A percentile compares a stretch with the other conserved stretches of the same genome.
Conservation (phyloP, 2,113 vertebrate genomes). For the Zosterops pallidus region DNA sequence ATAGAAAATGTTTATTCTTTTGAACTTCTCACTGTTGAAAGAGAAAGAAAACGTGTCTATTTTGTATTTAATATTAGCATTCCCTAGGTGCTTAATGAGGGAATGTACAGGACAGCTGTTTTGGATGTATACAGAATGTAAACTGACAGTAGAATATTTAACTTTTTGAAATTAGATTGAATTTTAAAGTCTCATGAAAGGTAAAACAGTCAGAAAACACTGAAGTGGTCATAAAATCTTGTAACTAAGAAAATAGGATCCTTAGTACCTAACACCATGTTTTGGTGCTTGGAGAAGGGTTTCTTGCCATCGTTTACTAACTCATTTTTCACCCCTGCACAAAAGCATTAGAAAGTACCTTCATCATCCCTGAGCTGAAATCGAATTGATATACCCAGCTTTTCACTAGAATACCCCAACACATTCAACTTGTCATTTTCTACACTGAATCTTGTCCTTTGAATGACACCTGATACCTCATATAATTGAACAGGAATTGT, state of each 20-base stretch:
- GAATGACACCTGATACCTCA: neutral
- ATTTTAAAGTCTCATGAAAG: conserved; percentile 15
- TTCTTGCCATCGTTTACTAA: neutral
- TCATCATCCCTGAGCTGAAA: neutral
- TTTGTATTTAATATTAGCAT: neutral
- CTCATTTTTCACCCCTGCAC: neutral
- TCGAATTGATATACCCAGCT: neutral
- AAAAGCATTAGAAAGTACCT: neutral
- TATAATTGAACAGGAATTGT: neutral
- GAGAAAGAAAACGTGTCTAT: neutral
- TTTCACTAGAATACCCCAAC: neutral
- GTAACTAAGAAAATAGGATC: neutral
- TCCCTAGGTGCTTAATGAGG: neutral
- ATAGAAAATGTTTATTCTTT: neutral
- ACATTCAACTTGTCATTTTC: neutral
- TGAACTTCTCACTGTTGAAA: neutral
- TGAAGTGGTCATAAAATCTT: neutral
- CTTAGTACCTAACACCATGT: neutral
- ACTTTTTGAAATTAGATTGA: neutral
- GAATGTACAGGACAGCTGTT: neutral
- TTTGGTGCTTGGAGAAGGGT: neutral
- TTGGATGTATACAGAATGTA: neutral
- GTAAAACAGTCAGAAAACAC: neutral
- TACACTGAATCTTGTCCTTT: neutral
- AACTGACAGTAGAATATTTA: neutral